phyloP scores from a whole-genome alignment of 2,888 invertebrate genomes.

The Ichneumoninae sp. region DNA sequence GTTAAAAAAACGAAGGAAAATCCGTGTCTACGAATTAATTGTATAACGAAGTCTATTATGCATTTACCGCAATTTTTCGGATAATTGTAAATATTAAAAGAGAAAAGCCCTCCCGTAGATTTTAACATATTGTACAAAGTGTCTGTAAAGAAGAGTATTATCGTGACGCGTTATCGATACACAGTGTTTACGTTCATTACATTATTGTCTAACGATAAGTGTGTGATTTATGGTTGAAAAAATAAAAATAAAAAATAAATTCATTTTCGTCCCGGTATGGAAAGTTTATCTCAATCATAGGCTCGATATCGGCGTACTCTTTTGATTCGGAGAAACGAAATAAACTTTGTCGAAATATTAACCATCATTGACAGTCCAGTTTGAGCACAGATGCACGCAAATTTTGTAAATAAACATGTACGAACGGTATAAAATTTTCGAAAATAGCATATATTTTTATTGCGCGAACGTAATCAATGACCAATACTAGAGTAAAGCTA shows the following conservation, averaged over 20 bases:
- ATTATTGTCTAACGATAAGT: slow-evolving; percentile 70
- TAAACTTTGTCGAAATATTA: slow-evolving; percentile 8
- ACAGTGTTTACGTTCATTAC: slow-evolving; percentile 71
- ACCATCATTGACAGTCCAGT: slow-evolving; percentile 20
- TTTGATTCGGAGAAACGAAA: slow-evolving; percentile 7
- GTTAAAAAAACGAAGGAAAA: slow-evolving; percentile 35
- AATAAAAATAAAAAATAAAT: not conserved
- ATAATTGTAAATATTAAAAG: slow-evolving; percentile 62
- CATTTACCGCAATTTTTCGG: slow-evolving; percentile 43
- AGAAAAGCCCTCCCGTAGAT: slow-evolving; percentile 48
- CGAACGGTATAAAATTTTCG: slow-evolving; percentile 30
- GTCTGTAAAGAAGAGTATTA: slow-evolving; percentile 74
- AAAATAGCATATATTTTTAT: slow-evolving; percentile 77
- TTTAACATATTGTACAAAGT: slow-evolving; percentile 55
- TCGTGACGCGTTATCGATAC: slow-evolving; percentile 70
- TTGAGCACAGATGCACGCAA: slow-evolving; percentile 41
- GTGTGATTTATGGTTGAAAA: slow-evolving; percentile 66
- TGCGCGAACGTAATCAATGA: slow-evolving; percentile 72
- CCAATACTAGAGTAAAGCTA: slow-evolving; percentile 66
- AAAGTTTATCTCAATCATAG: slow-evolving; percentile 41
- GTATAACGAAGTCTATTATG: slow-evolving; percentile 51
- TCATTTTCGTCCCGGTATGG: slow-evolving; percentile 51
- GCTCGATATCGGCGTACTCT: slow-evolving; percentile 41
- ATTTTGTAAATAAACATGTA: slow-evolving; percentile 65
- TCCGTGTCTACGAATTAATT: slow-evolving; percentile 55